Base-by-base conservation (phyloP, 2,888 invertebrate species). In the Nephrocerus scutellatus region DNA sequence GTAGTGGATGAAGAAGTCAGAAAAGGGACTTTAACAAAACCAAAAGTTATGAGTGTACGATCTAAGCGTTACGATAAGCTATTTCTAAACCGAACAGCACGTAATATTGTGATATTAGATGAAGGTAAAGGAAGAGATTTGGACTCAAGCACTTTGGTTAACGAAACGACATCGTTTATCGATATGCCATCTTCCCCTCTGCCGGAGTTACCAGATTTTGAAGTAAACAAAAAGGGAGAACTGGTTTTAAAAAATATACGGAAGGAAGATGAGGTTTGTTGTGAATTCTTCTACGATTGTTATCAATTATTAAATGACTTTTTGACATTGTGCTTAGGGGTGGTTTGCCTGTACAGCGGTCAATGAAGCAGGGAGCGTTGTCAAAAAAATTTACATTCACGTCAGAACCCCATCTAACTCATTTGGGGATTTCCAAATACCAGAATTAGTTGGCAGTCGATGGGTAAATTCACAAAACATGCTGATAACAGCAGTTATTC, bases 1-100 rank as follows among this genome's bases (percentile, higher is more conserved):
- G 40, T 48, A 43, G 71, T 74, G 35, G 72, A 75, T 8, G 71
- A 74, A 16, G 43, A 50, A 28, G 47, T 47, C 8, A 50, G 51
- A 6, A 51, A 54, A 28, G 53, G 53, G 25, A 25, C 52, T 10
- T 15, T 55, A 7, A 46, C 53, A 3, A 56, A 56, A 36, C 51
- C 52, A 3, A 54, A 56, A 49, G 54, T 56, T 9, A 56, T 56
- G 55, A 56, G 55, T 23, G 47, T 55, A 16, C 43, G 55, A 26
- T 35, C 47, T 14, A 55, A 52, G 32, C 46, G 53, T n/a, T 36
- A 48, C 12, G 31, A 10, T 7, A 24, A 6, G 14, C 5, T 18
- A 9, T 3, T 32, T 8, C 1, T 14, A 8, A 47, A 46, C 41
- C 41, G 46, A 6, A 47, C 44, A 2, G 37, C 41, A 2, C 39